These are phyloP conservation scores for Hylaeus anthracinus DNA, from an alignment of 1,140 invertebrate species.

Conservation along the genomic window DNA sequence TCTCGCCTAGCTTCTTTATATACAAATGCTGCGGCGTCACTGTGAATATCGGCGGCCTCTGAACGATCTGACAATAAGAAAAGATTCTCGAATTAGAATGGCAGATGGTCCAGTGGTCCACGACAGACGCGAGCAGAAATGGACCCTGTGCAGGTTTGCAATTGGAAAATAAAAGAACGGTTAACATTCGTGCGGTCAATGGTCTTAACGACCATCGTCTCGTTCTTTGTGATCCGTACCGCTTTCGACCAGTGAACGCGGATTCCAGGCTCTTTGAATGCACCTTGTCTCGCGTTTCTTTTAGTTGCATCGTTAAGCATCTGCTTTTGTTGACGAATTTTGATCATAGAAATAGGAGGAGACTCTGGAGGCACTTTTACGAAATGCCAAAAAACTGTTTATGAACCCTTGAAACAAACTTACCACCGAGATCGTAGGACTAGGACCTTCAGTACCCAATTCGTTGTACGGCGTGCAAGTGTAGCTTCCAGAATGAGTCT, in stretches of 20 bases:
- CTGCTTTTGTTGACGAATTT: too few relatives aligned
- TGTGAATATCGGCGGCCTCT: conserved; percentile 90
- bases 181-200: conserved; percentile 62
- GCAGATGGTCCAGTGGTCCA: background rate
- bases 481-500: conserved; percentile 90
- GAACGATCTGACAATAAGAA: conserved; percentile 84
- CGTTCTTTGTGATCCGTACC: background rate
- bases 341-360: too few relatives aligned
- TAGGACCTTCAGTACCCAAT: conserved; percentile 92
- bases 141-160: conserved; percentile 28
- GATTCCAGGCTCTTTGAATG: background rate
- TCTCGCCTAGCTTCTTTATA: conserved; percentile 90
- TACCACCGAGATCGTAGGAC: conserved; percentile 90
- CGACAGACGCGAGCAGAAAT: background rate
- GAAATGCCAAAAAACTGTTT: too few relatives aligned
- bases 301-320: background rate
- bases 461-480: conserved; percentile 96
- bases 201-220: conserved; percentile 55
- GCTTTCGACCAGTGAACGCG: background rate
- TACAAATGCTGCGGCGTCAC: conserved; percentile 90
- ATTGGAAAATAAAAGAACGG: conserved; percentile 70
- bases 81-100: background rate
- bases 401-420: conserved; percentile 18
- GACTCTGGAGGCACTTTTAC: too few relatives aligned
- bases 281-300: background rate